Conservation (phyloP, 1,140 invertebrate species). For the Penaeus chinensis region DNA sequence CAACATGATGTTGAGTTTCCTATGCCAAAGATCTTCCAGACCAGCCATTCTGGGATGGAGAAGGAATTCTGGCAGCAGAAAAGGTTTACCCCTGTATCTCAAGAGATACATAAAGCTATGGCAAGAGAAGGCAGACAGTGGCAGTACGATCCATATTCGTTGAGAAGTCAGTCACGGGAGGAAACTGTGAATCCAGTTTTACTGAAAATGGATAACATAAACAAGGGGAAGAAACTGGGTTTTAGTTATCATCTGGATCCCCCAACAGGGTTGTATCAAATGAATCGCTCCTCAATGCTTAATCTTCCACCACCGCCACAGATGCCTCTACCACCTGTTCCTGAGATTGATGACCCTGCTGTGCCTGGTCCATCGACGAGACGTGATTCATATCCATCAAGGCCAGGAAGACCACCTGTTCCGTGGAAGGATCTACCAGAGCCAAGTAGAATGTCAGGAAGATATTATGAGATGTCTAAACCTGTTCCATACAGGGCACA, state of each 20-base stretch:
- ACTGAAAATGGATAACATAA: constrained; percentile 35
- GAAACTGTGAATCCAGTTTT: background rate
- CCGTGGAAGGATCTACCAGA: constrained; percentile 41
- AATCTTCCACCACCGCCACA: constrained; percentile 55
- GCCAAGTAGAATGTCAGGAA: background rate
- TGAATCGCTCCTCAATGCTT: constrained; percentile 42
- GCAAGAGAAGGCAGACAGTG: constrained; percentile 10
- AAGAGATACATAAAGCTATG: constrained; percentile 48
- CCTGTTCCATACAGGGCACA: constrained; percentile 45
- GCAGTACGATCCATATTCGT: constrained; percentile 11
- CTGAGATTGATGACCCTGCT: constrained; percentile 37
- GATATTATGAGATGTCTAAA: constrained; percentile 1
- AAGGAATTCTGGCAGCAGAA: constrained; percentile 50
- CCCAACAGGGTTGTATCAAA: constrained; percentile 9
- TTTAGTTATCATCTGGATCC: constrained; percentile 52
- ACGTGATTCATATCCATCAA: constrained; percentile 15
- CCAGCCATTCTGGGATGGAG: constrained; percentile 33
- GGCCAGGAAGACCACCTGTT: constrained; percentile 11
- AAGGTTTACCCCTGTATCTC: constrained; percentile 51
- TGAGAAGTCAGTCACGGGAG: background rate
- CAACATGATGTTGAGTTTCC: constrained; percentile 17
- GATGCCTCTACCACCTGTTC: constrained; percentile 52
- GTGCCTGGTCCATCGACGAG: constrained; percentile 42
- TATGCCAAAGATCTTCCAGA: constrained; percentile 28
- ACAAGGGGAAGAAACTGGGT: constrained; percentile 32